Percentiles rank a stretch among this genome's conserved stretches.
Evolutionary conservation across 2,888 invertebrate genomes (phyloP).

Genomic region (Heliconius erato): DNA sequence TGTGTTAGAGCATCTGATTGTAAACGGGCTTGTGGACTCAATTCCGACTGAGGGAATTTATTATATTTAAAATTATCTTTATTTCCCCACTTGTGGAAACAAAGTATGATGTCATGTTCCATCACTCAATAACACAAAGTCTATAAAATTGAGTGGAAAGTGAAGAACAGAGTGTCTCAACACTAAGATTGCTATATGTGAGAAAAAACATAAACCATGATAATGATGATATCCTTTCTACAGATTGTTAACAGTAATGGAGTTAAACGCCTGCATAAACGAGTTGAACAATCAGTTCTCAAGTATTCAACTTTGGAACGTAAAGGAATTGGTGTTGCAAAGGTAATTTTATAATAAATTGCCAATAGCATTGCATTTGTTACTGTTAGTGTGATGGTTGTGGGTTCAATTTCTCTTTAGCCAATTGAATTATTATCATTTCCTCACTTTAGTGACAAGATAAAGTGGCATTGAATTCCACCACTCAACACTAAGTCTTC

Average conservation of each 20-base stretch:
- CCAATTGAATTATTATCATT: neutral
- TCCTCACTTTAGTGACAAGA: neutral
- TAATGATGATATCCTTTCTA: neutral
- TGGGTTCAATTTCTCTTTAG: neutral
- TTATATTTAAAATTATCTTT: too few species aligned
- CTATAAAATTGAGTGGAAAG: neutral
- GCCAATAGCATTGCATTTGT: neutral
- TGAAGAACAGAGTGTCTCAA: neutral
- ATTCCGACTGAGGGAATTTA: too few species aligned
- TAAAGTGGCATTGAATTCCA: too few species aligned
- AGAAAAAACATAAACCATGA: neutral
- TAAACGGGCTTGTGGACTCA: too few species aligned
- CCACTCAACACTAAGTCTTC: neutral
- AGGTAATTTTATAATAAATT: conserved; percentile 86
- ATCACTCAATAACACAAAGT: too few species aligned
- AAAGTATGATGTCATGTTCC: too few species aligned
- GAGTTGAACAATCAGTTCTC: conserved; percentile 94
- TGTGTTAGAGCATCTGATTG: too few species aligned
- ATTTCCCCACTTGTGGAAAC: too few species aligned
- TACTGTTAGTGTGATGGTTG: neutral
- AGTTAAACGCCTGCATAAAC: conserved; percentile 93
- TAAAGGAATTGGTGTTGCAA: conserved; percentile 94
- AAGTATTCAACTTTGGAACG: conserved; percentile 95
- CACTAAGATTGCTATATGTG: too few species aligned
- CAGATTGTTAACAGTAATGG: conserved; percentile 91